Base-by-base conservation (phyloP, 2,797 vertebrate species). In the Semotilus atromaculatus region DNA sequence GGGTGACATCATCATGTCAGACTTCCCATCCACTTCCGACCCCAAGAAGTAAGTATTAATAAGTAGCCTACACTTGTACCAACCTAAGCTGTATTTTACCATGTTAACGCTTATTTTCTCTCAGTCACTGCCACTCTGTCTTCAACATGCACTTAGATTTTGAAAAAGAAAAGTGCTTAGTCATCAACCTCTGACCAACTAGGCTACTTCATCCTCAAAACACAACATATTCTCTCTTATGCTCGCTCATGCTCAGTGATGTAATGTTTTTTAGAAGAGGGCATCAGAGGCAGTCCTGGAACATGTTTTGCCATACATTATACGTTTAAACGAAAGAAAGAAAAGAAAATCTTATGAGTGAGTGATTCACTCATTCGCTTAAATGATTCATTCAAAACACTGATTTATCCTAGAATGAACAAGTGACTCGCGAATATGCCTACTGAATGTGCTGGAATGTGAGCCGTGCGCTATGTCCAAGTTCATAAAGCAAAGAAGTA, bases 1-100 rank as follows among this genome's bases (percentile, higher is more conserved):
- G 80, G 89, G 93, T 92, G 93, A 93, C 93, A 94, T 93, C 91
- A 93, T 87, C 86, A 64, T 79, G 79, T 80, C 77, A 77, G 72
- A 64, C 79, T 89, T 64, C 72, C 55, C 78, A 70, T 80, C 75
- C 87, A 89, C 55, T 89, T 91, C 80, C 87, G 10, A 84, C 67
- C 77, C 36, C 75, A 90, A 91, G 91, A 87, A 91, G 67, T 85
- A 64, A 80, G 76, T 80, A 80, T 72, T 73, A 70, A 68, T 72
- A 80, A 85, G 53, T n/a, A n/a, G n/a, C n/a, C n/a, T 36, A 36
- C 43, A 88, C 71, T 89, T 91, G 67, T 90, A 90, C 92, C 92
- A 92, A 80, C 58, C 76, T 66, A 40, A 43, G 55, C 66, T 81
- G 80, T 84, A 78, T 58, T 86, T 70, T 82, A 79, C 48, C 78